A percentile compares a stretch with the other conserved stretches of the same genome.
phyloP scores from a whole-genome alignment of 2,888 invertebrate species.

The Drosophila koepferae region DNA sequence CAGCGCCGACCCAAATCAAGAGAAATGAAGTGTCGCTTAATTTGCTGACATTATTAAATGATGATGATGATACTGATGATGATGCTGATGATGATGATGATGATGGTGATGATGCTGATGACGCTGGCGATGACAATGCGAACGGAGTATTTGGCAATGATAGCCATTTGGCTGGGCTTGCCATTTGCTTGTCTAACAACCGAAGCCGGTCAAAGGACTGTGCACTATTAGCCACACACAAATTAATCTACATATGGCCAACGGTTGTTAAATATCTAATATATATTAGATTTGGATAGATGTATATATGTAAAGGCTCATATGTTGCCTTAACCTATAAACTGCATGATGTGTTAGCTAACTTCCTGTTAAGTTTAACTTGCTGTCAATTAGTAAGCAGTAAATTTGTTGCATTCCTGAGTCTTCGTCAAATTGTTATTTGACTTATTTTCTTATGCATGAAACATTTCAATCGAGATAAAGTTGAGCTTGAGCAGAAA shows the following conservation, averaged over 20 bases:
- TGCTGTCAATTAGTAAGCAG: not conserved
- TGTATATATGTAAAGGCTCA: not conserved
- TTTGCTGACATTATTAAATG: constrained; percentile 82
- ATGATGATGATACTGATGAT: constrained; percentile 15
- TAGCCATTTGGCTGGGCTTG: constrained; percentile 38
- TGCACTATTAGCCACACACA: constrained; percentile 28
- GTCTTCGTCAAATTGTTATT: not conserved
- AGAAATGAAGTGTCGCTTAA: constrained; percentile 84
- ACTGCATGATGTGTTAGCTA: not conserved
- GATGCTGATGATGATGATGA: constrained; percentile 18
- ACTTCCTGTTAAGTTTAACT: not conserved
- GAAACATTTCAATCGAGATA: too few relatives aligned
- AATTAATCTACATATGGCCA: constrained; percentile 4
- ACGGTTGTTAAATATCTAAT: not conserved
- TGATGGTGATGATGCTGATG: not conserved
- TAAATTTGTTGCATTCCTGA: too few relatives aligned
- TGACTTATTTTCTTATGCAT: too few relatives aligned
- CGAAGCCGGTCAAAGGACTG: constrained; percentile 26
- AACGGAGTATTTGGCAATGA: constrained; percentile 33
- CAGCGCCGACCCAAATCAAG: constrained; percentile 80
- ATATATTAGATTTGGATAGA: not conserved
- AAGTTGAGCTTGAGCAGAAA: too few relatives aligned
- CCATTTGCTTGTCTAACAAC: constrained; percentile 23
- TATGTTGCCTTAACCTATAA: not conserved
- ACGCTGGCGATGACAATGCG: constrained; percentile 20